Evolutionary conservation across 1,140 invertebrate genomes (phyloP), one percentile per base, ranked within the genome.

Genomic region (Hyposmocoma kahamanoa): DNA sequence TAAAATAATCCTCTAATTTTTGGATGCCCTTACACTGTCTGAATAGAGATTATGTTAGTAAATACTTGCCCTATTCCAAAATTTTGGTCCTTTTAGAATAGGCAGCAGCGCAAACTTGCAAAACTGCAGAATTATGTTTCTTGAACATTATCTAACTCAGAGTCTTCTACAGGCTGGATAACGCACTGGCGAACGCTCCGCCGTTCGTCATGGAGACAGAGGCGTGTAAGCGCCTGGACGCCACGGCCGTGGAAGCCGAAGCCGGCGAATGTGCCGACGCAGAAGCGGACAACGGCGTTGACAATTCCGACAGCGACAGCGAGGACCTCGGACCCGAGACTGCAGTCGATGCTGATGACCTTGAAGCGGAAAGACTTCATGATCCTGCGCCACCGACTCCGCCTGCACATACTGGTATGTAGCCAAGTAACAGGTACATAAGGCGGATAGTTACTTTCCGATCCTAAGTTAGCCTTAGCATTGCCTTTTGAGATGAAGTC

Each of bases 361-460:
- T 88, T 0, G 90, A 91, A 63, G 75, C 90, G 17, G 90, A 90
- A 0, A 88, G 89, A 1, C 90, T 88, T 0, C 88, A 90, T 59
- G 90, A 72, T 18, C 75, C 91, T 0, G 90, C 72, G n/a, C 83
- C 88, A 10, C 87, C 87, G 0, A 89, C 88, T 0, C 88, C 88
- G 22, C 88, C 88, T 3, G 86, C 85, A 11, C 86, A 89, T 54
- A 59, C 83, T 56, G 87, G 89, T 89, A 63, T 65, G 79, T 77
- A n/a, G n/a, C n/a, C n/a, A n/a, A n/a, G n/a, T n/a, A n/a, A n/a
- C n/a, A n/a, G n/a, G n/a, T n/a, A n/a, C n/a, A n/a, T n/a, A n/a
- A n/a, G n/a, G n/a, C n/a, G n/a, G n/a, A n/a, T n/a, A n/a, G n/a
- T n/a, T n/a, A n/a, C n/a, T n/a, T n/a, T n/a, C n/a, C n/a, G n/a